These are phyloP conservation scores for Anaspis maculata DNA, from an alignment of 2,888 invertebrate species.

Conservation along the genomic window DNA sequence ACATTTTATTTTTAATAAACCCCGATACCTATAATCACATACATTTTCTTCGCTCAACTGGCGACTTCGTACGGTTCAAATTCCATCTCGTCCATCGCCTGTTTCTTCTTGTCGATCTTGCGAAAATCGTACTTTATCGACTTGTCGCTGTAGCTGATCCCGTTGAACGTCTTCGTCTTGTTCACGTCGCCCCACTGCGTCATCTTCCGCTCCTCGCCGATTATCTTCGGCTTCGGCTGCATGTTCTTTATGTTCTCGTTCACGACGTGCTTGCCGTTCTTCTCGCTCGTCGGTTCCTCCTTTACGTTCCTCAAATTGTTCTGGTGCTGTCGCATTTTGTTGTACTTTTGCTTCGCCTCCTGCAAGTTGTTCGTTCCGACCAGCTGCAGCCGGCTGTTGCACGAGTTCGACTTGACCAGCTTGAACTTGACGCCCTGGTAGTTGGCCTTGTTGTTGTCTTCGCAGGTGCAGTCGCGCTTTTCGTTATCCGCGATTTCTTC, in stretches of 20 bases:
- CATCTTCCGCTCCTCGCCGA: constrained; percentile 43
- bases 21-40: no score
- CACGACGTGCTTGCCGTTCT: constrained; percentile 23
- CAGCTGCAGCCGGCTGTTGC: constrained; percentile 72
- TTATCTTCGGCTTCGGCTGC: constrained; percentile 42
- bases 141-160: constrained; percentile 24
- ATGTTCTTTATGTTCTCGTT: constrained; percentile 30
- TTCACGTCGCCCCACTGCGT: constrained; percentile 29
- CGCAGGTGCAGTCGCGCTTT: constrained; percentile 29
- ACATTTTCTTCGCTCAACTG: no score
- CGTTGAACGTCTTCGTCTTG: constrained; percentile 22
- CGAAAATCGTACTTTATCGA: no score
- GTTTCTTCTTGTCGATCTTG: constrained; percentile 23
- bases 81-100: constrained; percentile 74
- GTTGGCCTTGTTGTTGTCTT: constrained; percentile 21
- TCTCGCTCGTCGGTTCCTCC: constrained; percentile 6
- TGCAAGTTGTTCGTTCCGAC: constrained; percentile 51
- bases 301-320: constrained; percentile 14
- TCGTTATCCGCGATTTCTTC: constrained; percentile 55
- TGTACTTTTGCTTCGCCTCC: constrained; percentile 49
- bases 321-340: constrained; percentile 19
- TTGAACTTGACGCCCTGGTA: constrained; percentile 69
- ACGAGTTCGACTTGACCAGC: constrained; percentile 78
- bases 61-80: constrained; percentile 54
- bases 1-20: no score